Evolutionary conservation across 2,888 invertebrate genomes (phyloP), one percentile per base, ranked within the genome.

Genomic region (Anthrax anthrax): DNA sequence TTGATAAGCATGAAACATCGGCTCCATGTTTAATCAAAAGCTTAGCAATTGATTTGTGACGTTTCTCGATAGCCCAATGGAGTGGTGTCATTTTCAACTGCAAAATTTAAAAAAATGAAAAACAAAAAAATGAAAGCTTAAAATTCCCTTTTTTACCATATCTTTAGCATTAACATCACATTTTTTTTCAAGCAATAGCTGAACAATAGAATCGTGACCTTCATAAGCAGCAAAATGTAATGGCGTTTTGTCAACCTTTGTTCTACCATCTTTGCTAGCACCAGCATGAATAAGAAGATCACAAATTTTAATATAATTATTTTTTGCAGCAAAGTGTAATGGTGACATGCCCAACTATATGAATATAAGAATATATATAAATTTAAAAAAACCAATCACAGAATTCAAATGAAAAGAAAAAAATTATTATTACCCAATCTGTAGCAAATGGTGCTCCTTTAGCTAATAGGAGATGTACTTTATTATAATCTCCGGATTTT

Each of bases 21-120:
- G 91, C 89, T 44, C 88, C 86, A 58, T 77, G 71, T 47, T 77
- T 74, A 42, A 94, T 65, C 52, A 95, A 71, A 51, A 78, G 63
- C 44, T 77, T 73, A 39, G 83, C 84, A 41, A 83, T 75, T 49
- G 74, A 72, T 19, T 73, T 65, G 68, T 89, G 84, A 1, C 82
- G 81, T 57, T 84, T 80, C 69, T 88, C 86, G 38, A 84, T 84
- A 8, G 94, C 91, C 94, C 94, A 94, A 71, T 95, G 94, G 47
- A 95, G 72, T 37, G 94, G 89, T 38, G 92, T 92, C 92, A 88
- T 88, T 58, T 78, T 77, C 17, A 88, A 67, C 86, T 87, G 58
- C 40, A 70, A 51, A 40, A 8, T 41, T 18, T n/a, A 14, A 13
- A 36, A 16, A 36, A 16, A 36, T n/a, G n/a, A 16, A 36, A 8